These are phyloP conservation scores for Bombus pascuorum DNA, from an alignment of 1,140 invertebrate genomes.

Conservation along the genomic window DNA sequence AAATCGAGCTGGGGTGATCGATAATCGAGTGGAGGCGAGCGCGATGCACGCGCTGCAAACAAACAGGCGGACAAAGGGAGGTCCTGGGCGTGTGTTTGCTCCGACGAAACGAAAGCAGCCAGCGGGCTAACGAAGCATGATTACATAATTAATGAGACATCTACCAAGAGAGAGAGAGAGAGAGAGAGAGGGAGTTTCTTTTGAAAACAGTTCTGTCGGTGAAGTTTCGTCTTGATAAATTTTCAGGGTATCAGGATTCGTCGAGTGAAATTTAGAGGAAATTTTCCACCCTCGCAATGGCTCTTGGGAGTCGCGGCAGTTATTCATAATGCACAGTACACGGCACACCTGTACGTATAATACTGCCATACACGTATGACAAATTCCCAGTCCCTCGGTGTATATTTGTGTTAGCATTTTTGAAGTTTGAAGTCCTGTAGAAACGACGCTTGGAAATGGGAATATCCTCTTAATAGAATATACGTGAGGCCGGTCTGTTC, in stretches of 20 bases:
- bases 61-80: conserved; percentile 4
- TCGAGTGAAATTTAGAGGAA: not conserved
- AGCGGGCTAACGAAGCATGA: conserved; percentile 26
- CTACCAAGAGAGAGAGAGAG: not conserved
- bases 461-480: conserved; percentile 17
- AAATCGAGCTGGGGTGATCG: not conserved
- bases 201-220: not conserved
- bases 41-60: not conserved
- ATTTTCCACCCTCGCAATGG: too few species aligned
- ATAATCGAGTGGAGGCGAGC: not conserved
- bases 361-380: too few species aligned
- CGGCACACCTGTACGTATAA: too few species aligned
- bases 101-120: conserved; percentile 29
- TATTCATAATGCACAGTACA: too few species aligned
- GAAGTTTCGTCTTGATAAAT: not conserved
- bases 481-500: conserved; percentile 5
- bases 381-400: not conserved
- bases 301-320: too few species aligned
- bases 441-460: not conserved
- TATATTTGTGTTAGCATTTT: not conserved
- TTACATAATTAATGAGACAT: conserved; percentile 37
- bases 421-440: not conserved
- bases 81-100: conserved; percentile 9
- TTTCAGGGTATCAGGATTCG: too few species aligned
- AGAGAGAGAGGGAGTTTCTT: not conserved